phyloP scores from a whole-genome alignment of 2,888 invertebrate genomes.

The Antheraea yamamai region DNA sequence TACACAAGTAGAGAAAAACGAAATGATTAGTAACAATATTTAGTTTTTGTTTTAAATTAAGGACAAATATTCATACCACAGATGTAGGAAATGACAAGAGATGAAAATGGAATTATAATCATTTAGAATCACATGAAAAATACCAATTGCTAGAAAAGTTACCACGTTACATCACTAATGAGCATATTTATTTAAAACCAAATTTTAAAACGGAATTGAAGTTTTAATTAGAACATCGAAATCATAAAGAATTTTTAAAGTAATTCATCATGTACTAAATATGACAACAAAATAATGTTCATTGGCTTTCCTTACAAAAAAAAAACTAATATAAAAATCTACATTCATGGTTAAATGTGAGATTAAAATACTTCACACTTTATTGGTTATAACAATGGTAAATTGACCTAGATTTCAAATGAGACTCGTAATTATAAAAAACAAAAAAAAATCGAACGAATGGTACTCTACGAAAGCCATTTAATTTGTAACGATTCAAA shows the following conservation, averaged over 20 bases:
- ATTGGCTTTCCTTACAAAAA: too few species aligned
- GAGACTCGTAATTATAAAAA: not conserved
- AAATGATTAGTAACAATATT: too few species aligned
- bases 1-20: too few species aligned
- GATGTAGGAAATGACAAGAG: not conserved
- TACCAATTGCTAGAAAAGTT: not conserved
- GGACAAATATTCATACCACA: not conserved
- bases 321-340: not conserved
- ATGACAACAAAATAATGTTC: not conserved
- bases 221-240: not conserved
- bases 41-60: not conserved
- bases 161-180: not conserved
- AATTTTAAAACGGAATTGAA: not conserved
- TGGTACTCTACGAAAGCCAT: not conserved
- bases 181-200: not conserved
- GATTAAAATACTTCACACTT: not conserved
- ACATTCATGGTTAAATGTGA: not conserved
- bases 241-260: not conserved
- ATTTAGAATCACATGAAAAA: not conserved
- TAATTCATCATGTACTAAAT: not conserved
- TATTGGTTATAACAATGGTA: not conserved
- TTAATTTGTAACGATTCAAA: not conserved
- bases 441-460: not conserved
- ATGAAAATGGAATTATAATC: not conserved
- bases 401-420: not conserved